Evolutionary conservation across 2,888 invertebrate species (phyloP).

Genomic region (Cryptocephalus moraei): DNA sequence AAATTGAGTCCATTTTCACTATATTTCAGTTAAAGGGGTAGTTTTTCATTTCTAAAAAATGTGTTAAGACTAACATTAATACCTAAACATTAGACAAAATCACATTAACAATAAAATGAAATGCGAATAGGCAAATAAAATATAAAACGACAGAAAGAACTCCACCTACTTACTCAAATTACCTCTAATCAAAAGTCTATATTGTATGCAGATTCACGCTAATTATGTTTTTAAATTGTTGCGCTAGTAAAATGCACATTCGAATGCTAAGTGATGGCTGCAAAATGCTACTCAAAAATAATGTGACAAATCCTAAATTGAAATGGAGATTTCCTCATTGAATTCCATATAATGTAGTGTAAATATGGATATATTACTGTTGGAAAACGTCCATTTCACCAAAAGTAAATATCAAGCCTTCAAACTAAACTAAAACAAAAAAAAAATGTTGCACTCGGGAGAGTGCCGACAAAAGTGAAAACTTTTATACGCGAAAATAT

Average conservation of each 20-base stretch:
- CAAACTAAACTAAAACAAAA: neutral
- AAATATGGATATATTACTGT: neutral
- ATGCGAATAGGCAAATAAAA: conserved; percentile 14
- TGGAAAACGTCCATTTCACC: neutral
- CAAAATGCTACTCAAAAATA: conserved; percentile 1
- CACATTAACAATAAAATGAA: conserved; percentile 2
- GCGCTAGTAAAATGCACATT: neutral
- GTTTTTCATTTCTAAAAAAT: neutral
- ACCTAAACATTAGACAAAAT: too few species aligned
- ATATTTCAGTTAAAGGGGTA: too few species aligned
- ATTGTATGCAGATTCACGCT: too few species aligned
- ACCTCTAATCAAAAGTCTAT: neutral
- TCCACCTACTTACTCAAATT: conserved; percentile 5
- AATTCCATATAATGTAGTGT: neutral
- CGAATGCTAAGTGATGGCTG: neutral
- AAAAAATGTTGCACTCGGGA: too few species aligned
- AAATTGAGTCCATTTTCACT: neutral
- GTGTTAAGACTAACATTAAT: neutral
- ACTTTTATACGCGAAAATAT: neutral
- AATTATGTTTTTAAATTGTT: neutral
- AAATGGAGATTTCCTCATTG: neutral
- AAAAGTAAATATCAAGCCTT: neutral
- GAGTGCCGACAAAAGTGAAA: too few species aligned
- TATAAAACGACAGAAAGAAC: conserved; percentile 8
- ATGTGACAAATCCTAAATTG: neutral